Percentiles rank a stretch among this genome's conserved stretches.
These are phyloP conservation scores for Dromas ardeola DNA, from an alignment of 2,113 vertebrate species.

Conservation along the genomic window DNA sequence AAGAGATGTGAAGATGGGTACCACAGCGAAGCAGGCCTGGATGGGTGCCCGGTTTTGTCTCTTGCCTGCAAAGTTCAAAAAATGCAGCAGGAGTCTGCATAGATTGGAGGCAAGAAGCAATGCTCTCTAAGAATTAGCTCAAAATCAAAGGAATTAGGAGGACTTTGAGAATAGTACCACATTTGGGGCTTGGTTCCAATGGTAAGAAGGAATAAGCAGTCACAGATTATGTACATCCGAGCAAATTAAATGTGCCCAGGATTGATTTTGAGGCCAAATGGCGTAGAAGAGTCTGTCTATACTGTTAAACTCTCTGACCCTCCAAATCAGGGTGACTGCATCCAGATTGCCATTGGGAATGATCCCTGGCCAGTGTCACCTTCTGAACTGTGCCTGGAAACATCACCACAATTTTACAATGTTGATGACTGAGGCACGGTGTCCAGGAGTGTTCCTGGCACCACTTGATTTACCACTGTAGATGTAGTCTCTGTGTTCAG, in stretches of 20 bases:
- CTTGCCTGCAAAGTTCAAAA: neutral
- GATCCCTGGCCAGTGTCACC: neutral
- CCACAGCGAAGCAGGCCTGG: neutral
- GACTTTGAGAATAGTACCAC: neutral
- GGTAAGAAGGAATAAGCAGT: neutral
- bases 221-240: neutral
- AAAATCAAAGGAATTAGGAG: neutral
- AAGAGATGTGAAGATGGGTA: neutral
- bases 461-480: neutral
- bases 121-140: neutral
- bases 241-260: neutral
- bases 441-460: neutral
- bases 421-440: neutral
- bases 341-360: neutral
- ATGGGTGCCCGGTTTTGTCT: neutral
- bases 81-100: neutral
- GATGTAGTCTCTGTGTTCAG: neutral
- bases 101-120: neutral
- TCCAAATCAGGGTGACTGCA: neutral
- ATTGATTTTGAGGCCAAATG: neutral
- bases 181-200: neutral
- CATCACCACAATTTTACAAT: neutral
- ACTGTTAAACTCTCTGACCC: neutral
- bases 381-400: neutral
- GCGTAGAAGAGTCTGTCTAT: neutral